Evolutionary conservation across 1,140 invertebrate genomes (phyloP).

Genomic region (Nasonia vitripennis): DNA sequence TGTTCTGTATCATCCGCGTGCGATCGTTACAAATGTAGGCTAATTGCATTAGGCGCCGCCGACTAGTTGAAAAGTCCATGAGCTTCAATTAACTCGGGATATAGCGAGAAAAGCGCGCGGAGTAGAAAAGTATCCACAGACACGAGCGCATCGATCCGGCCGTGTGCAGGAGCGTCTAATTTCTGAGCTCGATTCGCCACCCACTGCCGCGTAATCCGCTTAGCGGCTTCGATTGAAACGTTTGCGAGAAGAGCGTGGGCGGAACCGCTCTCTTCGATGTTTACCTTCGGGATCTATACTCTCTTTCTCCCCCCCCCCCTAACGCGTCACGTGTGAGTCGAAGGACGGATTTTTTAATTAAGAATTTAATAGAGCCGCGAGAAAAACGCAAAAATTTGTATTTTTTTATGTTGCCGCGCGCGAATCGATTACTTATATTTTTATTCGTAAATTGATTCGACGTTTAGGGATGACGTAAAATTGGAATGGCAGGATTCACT

Average conservation of each 20-base stretch:
- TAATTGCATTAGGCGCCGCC: neutral
- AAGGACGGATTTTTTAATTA: too few relatives aligned
- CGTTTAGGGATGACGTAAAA: neutral
- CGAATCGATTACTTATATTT: neutral
- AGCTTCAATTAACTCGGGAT: neutral
- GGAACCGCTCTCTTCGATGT: neutral
- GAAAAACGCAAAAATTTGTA: too few relatives aligned
- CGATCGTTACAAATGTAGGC: neutral
- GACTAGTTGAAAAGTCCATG: neutral
- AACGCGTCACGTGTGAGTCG: too few relatives aligned
- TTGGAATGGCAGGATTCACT: neutral
- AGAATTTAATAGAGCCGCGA: too few relatives aligned
- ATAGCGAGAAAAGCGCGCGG: neutral
- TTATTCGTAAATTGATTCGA: neutral
- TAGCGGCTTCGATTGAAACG: constrained; percentile 3
- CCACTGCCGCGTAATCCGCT: neutral
- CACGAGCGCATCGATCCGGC: neutral
- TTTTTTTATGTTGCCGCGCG: too few relatives aligned
- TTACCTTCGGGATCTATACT: neutral
- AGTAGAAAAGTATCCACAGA: neutral
- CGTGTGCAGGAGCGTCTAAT: neutral
- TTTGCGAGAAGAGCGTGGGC: neutral
- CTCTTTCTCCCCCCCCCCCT: neutral
- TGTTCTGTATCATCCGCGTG: neutral
- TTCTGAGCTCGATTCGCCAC: neutral